A percentile compares a stretch with the other conserved stretches of the same genome.
These are phyloP conservation scores for Aplysina aerophoba DNA, from an alignment of 37 sponge, comb jelly and placozoan species.

Conservation along the genomic window DNA sequence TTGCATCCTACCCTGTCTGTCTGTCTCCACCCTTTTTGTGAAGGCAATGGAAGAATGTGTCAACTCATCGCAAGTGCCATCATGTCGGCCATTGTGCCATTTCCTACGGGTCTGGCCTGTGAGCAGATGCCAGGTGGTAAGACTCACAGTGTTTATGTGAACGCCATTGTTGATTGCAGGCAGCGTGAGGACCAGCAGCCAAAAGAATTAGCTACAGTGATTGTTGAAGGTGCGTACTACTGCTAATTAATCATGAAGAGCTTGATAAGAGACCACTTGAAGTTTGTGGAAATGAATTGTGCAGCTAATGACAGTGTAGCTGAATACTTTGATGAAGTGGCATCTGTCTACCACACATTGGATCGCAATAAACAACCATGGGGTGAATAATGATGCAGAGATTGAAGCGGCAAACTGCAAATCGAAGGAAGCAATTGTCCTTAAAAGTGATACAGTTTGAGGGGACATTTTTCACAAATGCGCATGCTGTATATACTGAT, in stretches of 20 bases:
- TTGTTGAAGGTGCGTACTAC: conserved; percentile 47
- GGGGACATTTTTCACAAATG: no score
- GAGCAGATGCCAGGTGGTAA: background rate
- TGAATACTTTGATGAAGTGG: conserved; percentile 35
- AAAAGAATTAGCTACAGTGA: conserved; percentile 38
- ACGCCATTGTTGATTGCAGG: conserved; percentile 58
- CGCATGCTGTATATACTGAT: no score
- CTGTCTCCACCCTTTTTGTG: conserved; percentile 63
- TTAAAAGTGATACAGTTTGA: no score
- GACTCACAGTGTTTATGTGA: conserved; percentile 43
- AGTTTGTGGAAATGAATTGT: background rate
- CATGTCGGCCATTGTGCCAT: conserved; percentile 51
- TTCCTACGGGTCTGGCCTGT: conserved; percentile 39
- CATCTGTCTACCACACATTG: no score
- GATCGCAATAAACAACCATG: no score
- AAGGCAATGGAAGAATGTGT: conserved; percentile 78
- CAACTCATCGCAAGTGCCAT: conserved; percentile 60
- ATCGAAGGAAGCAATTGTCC: no score
- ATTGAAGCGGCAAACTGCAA: no score
- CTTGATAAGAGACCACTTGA: background rate
- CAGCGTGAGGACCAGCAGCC: conserved; percentile 29
- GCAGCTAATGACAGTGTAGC: background rate
- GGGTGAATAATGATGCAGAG: no score
- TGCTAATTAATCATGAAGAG: background rate
- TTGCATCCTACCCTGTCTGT: conserved; percentile 68